These are phyloP conservation scores for Sylvia atricapilla DNA, from an alignment of 2,113 vertebrate genomes.

Conservation along the genomic window DNA sequence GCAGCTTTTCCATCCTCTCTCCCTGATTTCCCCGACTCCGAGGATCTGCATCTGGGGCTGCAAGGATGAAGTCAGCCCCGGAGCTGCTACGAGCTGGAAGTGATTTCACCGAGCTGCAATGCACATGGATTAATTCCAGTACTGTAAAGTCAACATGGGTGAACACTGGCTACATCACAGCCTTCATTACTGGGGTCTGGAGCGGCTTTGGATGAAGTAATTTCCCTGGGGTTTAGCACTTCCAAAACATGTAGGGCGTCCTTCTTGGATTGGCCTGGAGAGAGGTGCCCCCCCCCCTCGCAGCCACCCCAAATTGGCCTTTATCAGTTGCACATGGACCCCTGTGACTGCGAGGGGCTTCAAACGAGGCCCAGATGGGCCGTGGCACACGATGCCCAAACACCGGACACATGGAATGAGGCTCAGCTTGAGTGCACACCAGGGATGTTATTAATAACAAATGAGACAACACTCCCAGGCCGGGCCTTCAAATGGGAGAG, in stretches of 20 bases:
- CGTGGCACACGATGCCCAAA: slow-evolving; percentile 58
- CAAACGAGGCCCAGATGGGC: slow-evolving; percentile 74
- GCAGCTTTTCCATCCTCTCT: background rate
- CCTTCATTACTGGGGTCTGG: slow-evolving; percentile 74
- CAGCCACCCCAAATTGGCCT: slow-evolving; percentile 43
- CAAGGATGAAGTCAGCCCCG: slow-evolving; percentile 73
- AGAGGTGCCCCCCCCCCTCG: background rate
- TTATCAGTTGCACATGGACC: slow-evolving; percentile 77
- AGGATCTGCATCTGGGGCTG: slow-evolving; percentile 62
- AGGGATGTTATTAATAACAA: slow-evolving; percentile 63
- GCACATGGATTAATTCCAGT: slow-evolving; percentile 85
- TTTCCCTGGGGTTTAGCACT: slow-evolving; percentile 84
- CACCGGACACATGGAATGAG: slow-evolving; percentile 42
- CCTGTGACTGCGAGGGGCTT: slow-evolving; percentile 48
- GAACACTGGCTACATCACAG: slow-evolving; percentile 69
- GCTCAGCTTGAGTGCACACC: slow-evolving; percentile 14
- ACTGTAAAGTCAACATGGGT: slow-evolving; percentile 84
- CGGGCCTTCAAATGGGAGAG: background rate
- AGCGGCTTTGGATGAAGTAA: slow-evolving; percentile 85
- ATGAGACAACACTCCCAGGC: background rate
- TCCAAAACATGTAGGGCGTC: slow-evolving; percentile 64
- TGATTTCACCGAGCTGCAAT: slow-evolving; percentile 86
- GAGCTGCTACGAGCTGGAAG: slow-evolving; percentile 78
- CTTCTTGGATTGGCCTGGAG: background rate
- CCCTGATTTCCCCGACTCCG: background rate